phyloP scores from a whole-genome alignment of 1,140 invertebrate species.

The Apis florea region DNA sequence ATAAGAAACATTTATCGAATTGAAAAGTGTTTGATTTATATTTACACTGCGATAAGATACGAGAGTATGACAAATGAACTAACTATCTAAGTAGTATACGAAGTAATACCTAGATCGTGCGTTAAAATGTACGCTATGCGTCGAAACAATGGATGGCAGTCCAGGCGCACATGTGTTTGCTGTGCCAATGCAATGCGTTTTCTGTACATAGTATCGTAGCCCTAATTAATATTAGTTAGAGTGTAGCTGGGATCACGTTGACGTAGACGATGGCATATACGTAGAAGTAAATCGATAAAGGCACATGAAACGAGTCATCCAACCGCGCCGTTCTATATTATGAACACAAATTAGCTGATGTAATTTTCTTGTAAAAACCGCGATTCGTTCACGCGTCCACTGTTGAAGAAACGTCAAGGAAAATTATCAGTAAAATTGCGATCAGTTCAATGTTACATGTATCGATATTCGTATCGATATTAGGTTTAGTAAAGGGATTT shows the following conservation, averaged over 20 bases:
- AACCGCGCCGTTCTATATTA: background rate
- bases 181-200: constrained; percentile 70
- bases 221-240: constrained; percentile 60
- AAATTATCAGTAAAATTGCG: background rate
- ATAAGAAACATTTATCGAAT: background rate
- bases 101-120: background rate
- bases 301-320: constrained; percentile 34
- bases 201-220: constrained; percentile 68
- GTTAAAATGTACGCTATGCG: background rate
- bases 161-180: constrained; percentile 64
- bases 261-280: constrained; percentile 36
- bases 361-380: background rate
- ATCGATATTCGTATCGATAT: background rate
- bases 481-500: background rate
- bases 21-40: background rate
- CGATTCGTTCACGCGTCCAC: background rate
- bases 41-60: background rate
- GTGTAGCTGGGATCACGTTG: constrained; percentile 50
- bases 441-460: background rate
- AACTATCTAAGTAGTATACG: background rate
- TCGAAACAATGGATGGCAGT: constrained; percentile 55
- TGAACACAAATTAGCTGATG: background rate
- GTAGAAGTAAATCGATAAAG: constrained; percentile 47
- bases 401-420: background rate
- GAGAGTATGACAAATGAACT: constrained; percentile 6